phyloP scores from a whole-genome alignment of 2,888 invertebrate species.

The Suillia variegata region DNA sequence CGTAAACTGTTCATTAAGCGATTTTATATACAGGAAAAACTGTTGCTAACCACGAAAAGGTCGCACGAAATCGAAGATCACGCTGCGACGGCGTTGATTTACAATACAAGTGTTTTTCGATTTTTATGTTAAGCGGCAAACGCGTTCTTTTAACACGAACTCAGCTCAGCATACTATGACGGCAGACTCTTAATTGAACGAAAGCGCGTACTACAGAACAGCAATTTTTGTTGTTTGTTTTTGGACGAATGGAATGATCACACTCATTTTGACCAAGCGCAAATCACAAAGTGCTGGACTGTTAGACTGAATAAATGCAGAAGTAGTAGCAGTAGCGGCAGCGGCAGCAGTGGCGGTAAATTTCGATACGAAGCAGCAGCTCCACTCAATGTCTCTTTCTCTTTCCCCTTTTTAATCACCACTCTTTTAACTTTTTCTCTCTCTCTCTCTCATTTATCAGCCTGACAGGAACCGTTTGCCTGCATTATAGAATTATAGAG shows the following conservation, averaged over 20 bases:
- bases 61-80: too few species aligned
- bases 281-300: background rate
- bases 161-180: too few species aligned
- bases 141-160: background rate
- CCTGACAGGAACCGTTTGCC: constrained; percentile 44
- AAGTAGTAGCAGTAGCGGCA: constrained; percentile 35
- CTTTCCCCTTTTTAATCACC: constrained; percentile 15
- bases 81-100: too few species aligned
- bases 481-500: constrained; percentile 49
- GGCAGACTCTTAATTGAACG: too few species aligned
- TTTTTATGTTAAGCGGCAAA: background rate
- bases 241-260: constrained; percentile 17
- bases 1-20: background rate
- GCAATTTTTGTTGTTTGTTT: background rate
- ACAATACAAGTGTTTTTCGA: background rate
- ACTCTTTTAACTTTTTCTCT: constrained; percentile 28
- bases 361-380: constrained; percentile 14
- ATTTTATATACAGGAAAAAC: too few species aligned
- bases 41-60: too few species aligned
- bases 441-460: constrained; percentile 31
- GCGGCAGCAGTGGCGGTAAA: constrained; percentile 26
- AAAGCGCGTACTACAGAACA: background rate
- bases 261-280: constrained; percentile 18
- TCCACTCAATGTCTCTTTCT: constrained; percentile 1
- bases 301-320: constrained; percentile 24